These are phyloP conservation scores for Rhynchonycteris naso DNA, from an alignment of 2,797 vertebrate genomes.

Conservation along the genomic window DNA sequence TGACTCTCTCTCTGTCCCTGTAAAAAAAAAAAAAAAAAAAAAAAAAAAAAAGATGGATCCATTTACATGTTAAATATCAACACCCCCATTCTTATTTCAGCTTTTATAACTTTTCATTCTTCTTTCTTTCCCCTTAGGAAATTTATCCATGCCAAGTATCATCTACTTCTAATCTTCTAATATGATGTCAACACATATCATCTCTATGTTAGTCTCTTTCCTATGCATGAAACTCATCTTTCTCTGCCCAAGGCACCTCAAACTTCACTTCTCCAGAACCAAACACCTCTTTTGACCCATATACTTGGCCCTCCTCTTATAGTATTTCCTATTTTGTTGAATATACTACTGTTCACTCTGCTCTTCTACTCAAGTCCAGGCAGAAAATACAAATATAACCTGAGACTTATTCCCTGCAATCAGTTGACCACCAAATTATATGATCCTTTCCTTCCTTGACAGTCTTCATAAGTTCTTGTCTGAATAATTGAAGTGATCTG, in stretches of 20 bases:
- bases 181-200: background rate
- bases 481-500: background rate
- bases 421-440: background rate
- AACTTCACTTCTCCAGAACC: background rate
- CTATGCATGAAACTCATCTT: background rate
- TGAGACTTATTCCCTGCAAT: background rate
- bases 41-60: too few relatives aligned
- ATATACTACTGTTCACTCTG: background rate
- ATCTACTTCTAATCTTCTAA: background rate
- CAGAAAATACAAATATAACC: background rate
- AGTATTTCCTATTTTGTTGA: background rate
- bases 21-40: too few relatives aligned
- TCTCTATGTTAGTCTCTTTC: background rate
- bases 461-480: slow-evolving; percentile 5
- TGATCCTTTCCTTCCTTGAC: background rate
- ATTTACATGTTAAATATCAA: background rate
- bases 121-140: background rate
- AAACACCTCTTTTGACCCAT: background rate
- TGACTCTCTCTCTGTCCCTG: too few relatives aligned
- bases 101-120: background rate
- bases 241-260: background rate
- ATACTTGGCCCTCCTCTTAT: background rate
- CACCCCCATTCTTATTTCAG: background rate
- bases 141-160: background rate
- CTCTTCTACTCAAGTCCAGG: slow-evolving; percentile 8